phyloP scores from a whole-genome alignment of 2,113 vertebrate species.

The Pluvialis apricaria region DNA sequence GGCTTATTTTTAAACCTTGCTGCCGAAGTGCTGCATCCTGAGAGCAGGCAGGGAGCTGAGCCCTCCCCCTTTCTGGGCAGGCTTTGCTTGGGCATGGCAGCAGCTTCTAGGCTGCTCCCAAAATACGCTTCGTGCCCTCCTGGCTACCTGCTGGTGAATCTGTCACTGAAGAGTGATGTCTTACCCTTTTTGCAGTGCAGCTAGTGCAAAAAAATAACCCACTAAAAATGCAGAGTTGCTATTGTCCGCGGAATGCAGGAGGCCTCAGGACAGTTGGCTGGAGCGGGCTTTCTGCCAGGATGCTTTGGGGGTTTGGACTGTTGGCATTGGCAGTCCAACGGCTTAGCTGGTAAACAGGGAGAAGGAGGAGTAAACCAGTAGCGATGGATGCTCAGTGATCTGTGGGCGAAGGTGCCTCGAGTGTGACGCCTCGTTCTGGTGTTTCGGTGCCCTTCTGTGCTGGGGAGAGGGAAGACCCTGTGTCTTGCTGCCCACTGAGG shows the following conservation, averaged over 20 bases:
- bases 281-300: background rate
- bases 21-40: background rate
- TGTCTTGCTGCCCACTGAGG: background rate
- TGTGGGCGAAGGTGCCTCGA: accelerated
- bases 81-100: background rate
- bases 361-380: background rate
- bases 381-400: background rate
- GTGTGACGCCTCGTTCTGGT: background rate
- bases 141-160: background rate
- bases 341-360: background rate
- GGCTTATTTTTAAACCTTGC: background rate
- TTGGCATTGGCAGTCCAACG: background rate
- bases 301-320: background rate
- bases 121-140: accelerated
- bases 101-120: background rate
- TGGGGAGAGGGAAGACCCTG: background rate
- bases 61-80: accelerated
- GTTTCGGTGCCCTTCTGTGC: background rate
- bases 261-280: background rate
- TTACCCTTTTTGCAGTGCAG: background rate
- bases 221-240: background rate
- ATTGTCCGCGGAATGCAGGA: background rate
- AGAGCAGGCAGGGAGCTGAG: background rate
- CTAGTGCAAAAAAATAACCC: background rate
- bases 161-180: background rate